Conservation (phyloP, 2,797 vertebrate species). For the Crossoptilon crossoptilon region DNA sequence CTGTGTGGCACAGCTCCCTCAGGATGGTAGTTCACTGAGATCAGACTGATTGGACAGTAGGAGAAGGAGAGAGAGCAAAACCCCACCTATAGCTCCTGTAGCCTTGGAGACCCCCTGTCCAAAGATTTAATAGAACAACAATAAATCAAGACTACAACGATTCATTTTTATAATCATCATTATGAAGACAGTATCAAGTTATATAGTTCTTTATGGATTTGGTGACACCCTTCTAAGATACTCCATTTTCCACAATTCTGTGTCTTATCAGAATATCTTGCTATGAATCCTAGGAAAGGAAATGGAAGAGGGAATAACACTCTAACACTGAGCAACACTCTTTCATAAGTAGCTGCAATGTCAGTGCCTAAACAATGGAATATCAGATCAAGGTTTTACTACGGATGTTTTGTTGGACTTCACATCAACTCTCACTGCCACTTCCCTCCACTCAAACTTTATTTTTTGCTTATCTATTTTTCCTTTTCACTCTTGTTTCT, state of each 20-base stretch:
- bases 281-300: background rate
- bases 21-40: background rate
- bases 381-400: background rate
- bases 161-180: background rate
- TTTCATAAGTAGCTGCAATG: background rate
- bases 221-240: background rate
- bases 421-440: background rate
- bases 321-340: background rate
- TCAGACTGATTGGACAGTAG: background rate
- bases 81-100: background rate
- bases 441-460: background rate
- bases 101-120: background rate
- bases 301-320: background rate
- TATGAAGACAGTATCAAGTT: conserved; percentile 13
- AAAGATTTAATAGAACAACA: background rate
- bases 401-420: background rate
- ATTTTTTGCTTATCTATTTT: conserved; percentile 1
- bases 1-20: background rate
- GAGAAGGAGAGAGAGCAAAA: background rate
- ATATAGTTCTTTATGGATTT: background rate
- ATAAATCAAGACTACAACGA: background rate
- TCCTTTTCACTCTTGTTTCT: background rate
- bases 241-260: background rate
- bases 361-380: background rate
- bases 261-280: background rate